Evolutionary conservation across 2,797 vertebrate genomes (phyloP).

Genomic region (Alfaro cultratus): DNA sequence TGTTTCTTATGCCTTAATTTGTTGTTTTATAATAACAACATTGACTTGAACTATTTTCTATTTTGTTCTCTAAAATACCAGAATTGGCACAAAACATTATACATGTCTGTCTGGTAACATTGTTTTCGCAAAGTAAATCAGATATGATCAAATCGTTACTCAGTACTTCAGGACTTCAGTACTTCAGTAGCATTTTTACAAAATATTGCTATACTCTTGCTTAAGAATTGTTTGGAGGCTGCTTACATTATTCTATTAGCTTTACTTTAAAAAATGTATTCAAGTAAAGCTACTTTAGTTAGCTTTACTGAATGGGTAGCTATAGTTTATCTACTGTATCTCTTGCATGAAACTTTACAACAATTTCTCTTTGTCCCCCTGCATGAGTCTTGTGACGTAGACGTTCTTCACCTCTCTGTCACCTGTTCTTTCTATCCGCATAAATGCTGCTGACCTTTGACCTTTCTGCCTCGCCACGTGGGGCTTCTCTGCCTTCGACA

Average conservation of each 20-base stretch:
- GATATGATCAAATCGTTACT: background rate
- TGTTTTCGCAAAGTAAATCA: background rate
- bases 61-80: background rate
- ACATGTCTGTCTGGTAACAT: background rate
- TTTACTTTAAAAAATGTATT: background rate
- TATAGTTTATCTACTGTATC: background rate
- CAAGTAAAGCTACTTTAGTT: background rate
- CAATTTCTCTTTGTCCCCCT: slow-evolving; percentile 30
- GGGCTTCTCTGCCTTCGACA: slow-evolving; percentile 74
- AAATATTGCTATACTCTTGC: background rate
- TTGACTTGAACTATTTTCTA: background rate
- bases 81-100: background rate
- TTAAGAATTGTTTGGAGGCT: background rate
- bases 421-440: slow-evolving; percentile 82
- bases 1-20: background rate
- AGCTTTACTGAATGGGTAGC: too few relatives aligned
- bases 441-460: slow-evolving; percentile 78
- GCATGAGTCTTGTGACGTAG: slow-evolving; percentile 40
- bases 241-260: background rate
- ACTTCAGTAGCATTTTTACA: background rate
- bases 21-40: background rate
- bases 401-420: slow-evolving; percentile 69
- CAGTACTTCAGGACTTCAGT: background rate
- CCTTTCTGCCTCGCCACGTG: slow-evolving; percentile 74
- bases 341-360: slow-evolving; percentile 33